Percentiles rank a stretch among this genome's conserved stretches.
Conservation (phyloP, 2,113 vertebrate genomes). For the Rutilus rutilus region DNA sequence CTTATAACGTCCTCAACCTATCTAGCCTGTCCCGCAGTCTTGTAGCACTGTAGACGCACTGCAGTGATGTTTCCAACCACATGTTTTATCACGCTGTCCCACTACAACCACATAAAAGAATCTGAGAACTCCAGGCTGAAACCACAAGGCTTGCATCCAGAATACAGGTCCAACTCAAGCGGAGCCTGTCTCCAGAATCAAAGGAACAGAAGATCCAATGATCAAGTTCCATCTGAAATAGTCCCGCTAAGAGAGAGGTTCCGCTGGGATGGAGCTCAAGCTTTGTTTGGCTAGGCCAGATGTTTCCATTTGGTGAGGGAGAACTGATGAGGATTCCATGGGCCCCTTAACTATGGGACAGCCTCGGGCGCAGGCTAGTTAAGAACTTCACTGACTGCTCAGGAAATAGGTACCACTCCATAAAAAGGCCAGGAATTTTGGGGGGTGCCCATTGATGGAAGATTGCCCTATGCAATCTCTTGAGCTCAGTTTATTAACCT, state of each 20-base stretch:
- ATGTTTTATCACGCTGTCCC: slow-evolving; percentile 14
- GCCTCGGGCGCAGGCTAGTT: slow-evolving; percentile 5
- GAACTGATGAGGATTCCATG: slow-evolving; percentile 30
- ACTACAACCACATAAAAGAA: slow-evolving; percentile 17
- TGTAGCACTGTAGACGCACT: neutral
- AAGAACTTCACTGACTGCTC: neutral
- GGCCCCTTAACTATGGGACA: slow-evolving; percentile 11
- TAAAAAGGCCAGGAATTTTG: slow-evolving; percentile 7
- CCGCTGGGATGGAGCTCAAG: neutral
- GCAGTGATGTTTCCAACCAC: slow-evolving; percentile 29
- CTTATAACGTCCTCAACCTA: neutral
- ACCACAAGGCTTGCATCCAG: slow-evolving; percentile 13
- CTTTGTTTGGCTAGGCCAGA: slow-evolving; percentile 45
- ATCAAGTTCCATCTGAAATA: slow-evolving; percentile 1
- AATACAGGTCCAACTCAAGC: slow-evolving; percentile 11
- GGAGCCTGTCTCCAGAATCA: slow-evolving; percentile 11
- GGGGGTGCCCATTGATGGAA: neutral
- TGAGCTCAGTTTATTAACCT: neutral
- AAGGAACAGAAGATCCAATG: neutral
- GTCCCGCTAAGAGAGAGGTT: neutral
- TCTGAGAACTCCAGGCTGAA: slow-evolving; percentile 3
- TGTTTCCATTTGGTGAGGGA: slow-evolving; percentile 46
- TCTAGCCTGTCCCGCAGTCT: neutral
- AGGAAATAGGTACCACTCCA: neutral
- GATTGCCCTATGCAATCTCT: neutral